Evolutionary conservation across 2,888 invertebrate genomes (phyloP), one percentile per base, ranked within the genome.

Genomic region (Mactromeris polynyma): DNA sequence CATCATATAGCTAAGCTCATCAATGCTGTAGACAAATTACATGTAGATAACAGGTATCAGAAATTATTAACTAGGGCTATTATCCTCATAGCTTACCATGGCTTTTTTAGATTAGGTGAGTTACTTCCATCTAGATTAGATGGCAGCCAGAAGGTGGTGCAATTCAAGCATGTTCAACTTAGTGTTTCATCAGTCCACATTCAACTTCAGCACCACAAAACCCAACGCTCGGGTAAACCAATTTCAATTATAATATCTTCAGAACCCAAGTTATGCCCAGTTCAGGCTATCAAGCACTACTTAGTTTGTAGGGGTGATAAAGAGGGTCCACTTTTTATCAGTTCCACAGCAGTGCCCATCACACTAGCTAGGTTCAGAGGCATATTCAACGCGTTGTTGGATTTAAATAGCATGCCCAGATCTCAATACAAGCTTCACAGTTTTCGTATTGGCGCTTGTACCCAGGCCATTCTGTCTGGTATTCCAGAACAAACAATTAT

Each of bases 41-140:
- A 36, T 82, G 17, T 6, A 33, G 38, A 36, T 6, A 64, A 83
- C 42, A 17, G 69, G 1, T 83, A 38, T 26, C 1, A 38, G 26
- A 46, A 40, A 4, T 17, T 14, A 3, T 33, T 87, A 33, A 33
- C 21, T 79, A 21, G 77, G 9, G 51, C 83, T 0, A 33, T 83
- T 3, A n/a, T 80, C 26, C 36, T 87, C 2, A 31, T 84, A 1
- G 51, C 83, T 73, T 80, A 33, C 36, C 79, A 69, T 79, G 83
- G 69, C 33, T 87, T 87, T 26, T 83, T 87, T 78, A 58, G 83
- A 46, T 19, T 87, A 36, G 87, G 79, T 4, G 82, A 87, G 78
- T 36, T 83, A 11, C 51, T 85, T 26, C 64, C 83, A 14, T n/a
- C 84, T 31, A 81, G 14, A 0, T 26, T 26, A 6, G 26, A 9